These are phyloP conservation scores for Centropus unirufus DNA, from an alignment of 2,113 vertebrate genomes.

Conservation along the genomic window DNA sequence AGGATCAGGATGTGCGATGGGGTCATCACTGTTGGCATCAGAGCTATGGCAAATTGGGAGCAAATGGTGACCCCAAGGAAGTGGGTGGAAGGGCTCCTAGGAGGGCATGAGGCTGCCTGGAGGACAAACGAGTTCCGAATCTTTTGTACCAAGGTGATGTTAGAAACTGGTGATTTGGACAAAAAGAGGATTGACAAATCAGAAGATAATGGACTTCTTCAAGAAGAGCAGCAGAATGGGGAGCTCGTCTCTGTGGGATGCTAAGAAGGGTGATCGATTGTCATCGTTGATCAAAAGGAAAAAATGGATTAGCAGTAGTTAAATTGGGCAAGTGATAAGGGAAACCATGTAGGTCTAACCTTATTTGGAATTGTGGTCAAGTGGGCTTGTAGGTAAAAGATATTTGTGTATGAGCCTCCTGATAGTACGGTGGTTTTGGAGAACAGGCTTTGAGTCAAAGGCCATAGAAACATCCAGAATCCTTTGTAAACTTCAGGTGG, in stretches of 20 bases:
- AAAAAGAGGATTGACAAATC: background rate
- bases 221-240: background rate
- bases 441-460: background rate
- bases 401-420: background rate
- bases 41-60: background rate
- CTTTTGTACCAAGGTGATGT: background rate
- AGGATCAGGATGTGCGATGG: background rate
- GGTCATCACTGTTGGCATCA: background rate
- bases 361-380: background rate
- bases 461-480: background rate
- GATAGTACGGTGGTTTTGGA: background rate
- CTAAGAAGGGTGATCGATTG: background rate
- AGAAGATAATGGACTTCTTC: background rate
- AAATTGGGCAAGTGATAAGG: background rate
- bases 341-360: background rate
- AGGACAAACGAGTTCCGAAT: background rate
- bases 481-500: background rate
- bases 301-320: background rate
- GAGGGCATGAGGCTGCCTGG: background rate
- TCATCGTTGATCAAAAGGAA: background rate
- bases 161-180: background rate
- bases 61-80: background rate
- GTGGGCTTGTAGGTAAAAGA: background rate
- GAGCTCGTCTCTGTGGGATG: accelerated
- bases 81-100: background rate